phyloP scores from a whole-genome alignment of 1,140 invertebrate genomes.

The Dolichoris vasculosae region DNA sequence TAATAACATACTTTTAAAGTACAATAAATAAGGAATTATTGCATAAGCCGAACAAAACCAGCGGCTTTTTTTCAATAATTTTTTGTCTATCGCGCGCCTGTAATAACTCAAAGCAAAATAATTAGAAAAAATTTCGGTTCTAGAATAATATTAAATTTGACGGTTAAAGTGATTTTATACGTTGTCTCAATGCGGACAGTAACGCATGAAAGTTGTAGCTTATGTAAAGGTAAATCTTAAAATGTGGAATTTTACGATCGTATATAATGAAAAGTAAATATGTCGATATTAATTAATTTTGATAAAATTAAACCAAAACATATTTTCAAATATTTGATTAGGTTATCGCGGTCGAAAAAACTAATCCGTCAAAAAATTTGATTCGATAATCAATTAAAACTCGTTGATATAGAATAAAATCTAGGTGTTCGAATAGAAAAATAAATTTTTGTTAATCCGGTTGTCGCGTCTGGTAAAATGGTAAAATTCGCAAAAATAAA shows the following conservation, averaged over 20 bases:
- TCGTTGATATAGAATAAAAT: no score
- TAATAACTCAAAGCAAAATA: no score
- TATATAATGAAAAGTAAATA: not conserved
- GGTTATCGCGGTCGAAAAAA: no score
- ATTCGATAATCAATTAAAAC: no score
- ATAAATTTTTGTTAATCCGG: no score
- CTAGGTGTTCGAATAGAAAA: no score
- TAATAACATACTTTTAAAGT: conserved; percentile 2
- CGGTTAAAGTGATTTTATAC: not conserved
- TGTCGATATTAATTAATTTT: not conserved
- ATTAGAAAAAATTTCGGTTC: not conserved
- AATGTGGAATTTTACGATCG: not conserved
- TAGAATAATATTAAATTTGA: not conserved
- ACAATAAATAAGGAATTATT: conserved; percentile 8
- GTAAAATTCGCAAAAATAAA: no score
- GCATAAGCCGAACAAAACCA: not conserved
- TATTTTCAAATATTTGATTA: not conserved
- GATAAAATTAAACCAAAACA: not conserved
- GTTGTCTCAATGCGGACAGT: not conserved
- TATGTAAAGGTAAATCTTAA: not conserved
- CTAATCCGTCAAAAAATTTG: no score
- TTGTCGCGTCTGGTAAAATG: no score
- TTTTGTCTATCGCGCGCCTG: not conserved
- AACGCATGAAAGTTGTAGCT: not conserved
- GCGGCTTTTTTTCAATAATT: not conserved